Conservation (phyloP, 2,113 vertebrate genomes). For the Pedionomus torquatus region DNA sequence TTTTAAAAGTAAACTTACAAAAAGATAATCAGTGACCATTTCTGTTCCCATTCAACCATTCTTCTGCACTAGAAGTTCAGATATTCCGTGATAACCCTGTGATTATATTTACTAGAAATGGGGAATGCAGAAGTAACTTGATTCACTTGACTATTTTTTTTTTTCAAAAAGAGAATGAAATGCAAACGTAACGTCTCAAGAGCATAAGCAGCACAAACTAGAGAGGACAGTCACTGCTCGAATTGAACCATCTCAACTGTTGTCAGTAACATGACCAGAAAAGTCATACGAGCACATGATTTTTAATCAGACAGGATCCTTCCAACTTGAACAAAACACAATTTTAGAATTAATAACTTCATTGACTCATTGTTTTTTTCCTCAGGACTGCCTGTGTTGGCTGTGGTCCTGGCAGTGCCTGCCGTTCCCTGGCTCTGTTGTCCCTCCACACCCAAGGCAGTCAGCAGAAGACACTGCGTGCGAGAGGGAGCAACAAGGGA, state of each 20-base stretch:
- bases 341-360: background rate
- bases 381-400: background rate
- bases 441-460: background rate
- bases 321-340: background rate
- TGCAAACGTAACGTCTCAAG: background rate
- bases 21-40: background rate
- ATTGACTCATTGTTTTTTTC: background rate
- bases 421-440: background rate
- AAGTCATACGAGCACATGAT: background rate
- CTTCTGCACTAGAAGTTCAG: background rate
- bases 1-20: background rate
- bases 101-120: background rate
- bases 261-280: background rate
- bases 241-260: background rate
- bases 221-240: background rate
- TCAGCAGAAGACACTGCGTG: background rate
- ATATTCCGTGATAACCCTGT: background rate
- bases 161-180: background rate
- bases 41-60: background rate
- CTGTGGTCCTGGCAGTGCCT: background rate
- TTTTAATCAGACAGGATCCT: background rate
- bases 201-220: background rate
- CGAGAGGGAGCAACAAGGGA: background rate
- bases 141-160: background rate
- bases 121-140: background rate